Conservation (phyloP, 2,888 invertebrate species). For the Orthonevra nobilis region DNA sequence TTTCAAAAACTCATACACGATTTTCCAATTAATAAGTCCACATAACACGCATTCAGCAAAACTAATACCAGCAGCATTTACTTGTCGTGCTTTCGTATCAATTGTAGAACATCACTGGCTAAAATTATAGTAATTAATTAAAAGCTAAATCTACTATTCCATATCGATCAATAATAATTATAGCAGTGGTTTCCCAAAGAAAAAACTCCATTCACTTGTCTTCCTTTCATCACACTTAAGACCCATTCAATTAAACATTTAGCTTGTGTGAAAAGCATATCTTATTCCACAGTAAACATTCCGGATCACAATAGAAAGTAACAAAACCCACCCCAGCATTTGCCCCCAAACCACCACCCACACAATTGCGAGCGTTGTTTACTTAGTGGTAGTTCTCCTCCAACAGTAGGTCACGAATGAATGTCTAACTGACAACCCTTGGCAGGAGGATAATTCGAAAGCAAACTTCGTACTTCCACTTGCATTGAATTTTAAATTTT, state of each 20-base stretch:
- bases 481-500: slow-evolving; percentile 33
- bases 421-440: neutral
- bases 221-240: neutral
- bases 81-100: neutral
- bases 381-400: slow-evolving; percentile 14
- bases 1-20: neutral
- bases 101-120: neutral
- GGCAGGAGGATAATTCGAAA: slow-evolving; percentile 8
- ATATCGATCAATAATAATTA: slow-evolving; percentile 3
- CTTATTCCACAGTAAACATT: slow-evolving; percentile 26
- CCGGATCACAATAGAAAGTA: neutral
- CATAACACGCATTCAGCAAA: too few relatives aligned
- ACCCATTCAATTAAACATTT: neutral
- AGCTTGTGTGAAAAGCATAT: slow-evolving; percentile 1
- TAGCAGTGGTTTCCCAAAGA: neutral
- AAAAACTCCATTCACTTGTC: too few relatives aligned
- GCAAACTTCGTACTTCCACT: slow-evolving; percentile 2
- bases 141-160: neutral
- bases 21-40: neutral
- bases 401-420: slow-evolving; percentile 13
- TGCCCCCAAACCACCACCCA: slow-evolving; percentile 1
- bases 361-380: slow-evolving; percentile 25
- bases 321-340: neutral
- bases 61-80: neutral
- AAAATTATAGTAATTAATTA: slow-evolving; percentile 4